phyloP scores from a whole-genome alignment of 2,113 vertebrate species.

The Phyllostomus discolor region DNA sequence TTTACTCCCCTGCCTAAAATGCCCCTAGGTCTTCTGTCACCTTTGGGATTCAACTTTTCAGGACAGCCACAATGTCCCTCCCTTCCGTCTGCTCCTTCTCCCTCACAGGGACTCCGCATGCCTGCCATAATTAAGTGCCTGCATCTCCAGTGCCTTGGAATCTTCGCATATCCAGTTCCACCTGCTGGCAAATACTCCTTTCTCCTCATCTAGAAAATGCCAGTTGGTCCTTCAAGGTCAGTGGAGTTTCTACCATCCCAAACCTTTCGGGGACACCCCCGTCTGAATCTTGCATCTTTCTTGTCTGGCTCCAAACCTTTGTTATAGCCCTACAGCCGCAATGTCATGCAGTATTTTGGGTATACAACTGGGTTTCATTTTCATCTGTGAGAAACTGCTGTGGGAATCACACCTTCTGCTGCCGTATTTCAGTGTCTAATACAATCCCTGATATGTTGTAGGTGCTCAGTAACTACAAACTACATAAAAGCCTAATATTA shows the following conservation, averaged over 20 bases:
- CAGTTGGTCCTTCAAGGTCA: not conserved
- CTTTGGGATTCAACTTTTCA: not conserved
- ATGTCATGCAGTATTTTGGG: not conserved
- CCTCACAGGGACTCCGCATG: not conserved
- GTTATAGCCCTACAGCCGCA: not conserved
- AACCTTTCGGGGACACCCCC: not conserved
- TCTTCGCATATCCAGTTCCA: not conserved
- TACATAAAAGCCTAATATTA: not conserved
- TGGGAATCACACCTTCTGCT: not conserved
- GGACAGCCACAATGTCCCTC: not conserved
- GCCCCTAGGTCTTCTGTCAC: not conserved
- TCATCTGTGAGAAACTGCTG: not conserved
- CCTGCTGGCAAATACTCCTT: not conserved
- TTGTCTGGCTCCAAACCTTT: not conserved
- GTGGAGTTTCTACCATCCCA: not conserved
- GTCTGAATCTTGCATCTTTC: not conserved
- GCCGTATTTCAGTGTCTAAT: not conserved
- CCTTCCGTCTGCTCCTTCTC: not conserved
- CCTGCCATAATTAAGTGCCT: not conserved
- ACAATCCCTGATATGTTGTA: not conserved
- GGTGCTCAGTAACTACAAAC: not conserved
- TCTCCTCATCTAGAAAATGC: not conserved
- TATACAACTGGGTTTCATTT: not conserved
- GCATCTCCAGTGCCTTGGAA: not conserved
- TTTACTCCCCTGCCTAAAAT: not conserved